A percentile compares a stretch with the other conserved stretches of the same genome.
phyloP scores from a whole-genome alignment of 1,140 invertebrate species.

The Sitodiplosis mosellana region DNA sequence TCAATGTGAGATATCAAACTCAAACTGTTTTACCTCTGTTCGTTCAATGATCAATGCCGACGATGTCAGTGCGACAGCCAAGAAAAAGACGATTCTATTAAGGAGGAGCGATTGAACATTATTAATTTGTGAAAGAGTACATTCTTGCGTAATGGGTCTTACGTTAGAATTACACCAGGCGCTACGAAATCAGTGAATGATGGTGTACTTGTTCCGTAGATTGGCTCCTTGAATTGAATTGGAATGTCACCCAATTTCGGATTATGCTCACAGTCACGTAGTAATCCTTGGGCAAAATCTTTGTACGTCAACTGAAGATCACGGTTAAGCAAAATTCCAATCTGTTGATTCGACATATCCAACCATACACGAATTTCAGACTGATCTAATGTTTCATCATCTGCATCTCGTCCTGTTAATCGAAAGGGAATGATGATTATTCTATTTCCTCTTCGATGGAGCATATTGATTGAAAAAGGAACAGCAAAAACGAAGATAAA shows the following conservation, averaged over 20 bases:
- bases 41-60: constrained; percentile 80
- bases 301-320: constrained; percentile 64
- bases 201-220: constrained; percentile 72
- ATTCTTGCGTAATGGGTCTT: constrained; percentile 24
- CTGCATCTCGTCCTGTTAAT: constrained; percentile 35
- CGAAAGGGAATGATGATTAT: constrained; percentile 18
- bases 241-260: constrained; percentile 64
- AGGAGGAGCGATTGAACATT: constrained; percentile 6
- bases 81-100: constrained; percentile 83
- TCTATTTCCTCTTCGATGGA: constrained; percentile 35
- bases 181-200: constrained; percentile 92
- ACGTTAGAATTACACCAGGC: constrained; percentile 86
- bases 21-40: constrained; percentile 32
- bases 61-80: constrained; percentile 81
- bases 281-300: constrained; percentile 52
- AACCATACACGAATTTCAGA: constrained; percentile 70
- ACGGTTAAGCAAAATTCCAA: constrained; percentile 62
- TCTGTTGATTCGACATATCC: constrained; percentile 89
- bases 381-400: constrained; percentile 58
- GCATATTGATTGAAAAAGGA: constrained; percentile 20
- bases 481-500: too few relatives aligned
- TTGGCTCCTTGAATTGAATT: constrained; percentile 60
- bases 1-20: too few relatives aligned
- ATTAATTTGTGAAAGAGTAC: neutral
- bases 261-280: constrained; percentile 53